A percentile compares a stretch with the other conserved stretches of the same genome.
Evolutionary conservation across 1,140 invertebrate species (phyloP).

Genomic region (Fragariocoptes setiger): DNA sequence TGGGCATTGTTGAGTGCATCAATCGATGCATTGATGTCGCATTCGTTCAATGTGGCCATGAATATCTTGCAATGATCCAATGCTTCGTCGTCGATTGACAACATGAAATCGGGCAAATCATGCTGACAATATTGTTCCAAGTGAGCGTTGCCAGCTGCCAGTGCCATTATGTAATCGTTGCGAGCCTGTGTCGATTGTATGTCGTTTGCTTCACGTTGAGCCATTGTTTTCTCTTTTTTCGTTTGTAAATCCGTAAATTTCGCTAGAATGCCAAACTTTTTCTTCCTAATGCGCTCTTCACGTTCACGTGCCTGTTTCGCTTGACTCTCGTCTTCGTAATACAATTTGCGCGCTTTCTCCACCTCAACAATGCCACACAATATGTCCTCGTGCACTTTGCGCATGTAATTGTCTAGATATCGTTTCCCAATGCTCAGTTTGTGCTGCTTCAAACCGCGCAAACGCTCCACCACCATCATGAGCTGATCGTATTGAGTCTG

Average conservation of each 20-base stretch:
- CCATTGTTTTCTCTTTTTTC: constrained; percentile 14
- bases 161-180: constrained; percentile 66
- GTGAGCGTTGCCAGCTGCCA: constrained; percentile 77
- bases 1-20: background rate
- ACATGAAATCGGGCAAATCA: constrained; percentile 58
- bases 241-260: constrained; percentile 10
- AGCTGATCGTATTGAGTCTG: constrained; percentile 34
- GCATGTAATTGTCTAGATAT: constrained; percentile 7
- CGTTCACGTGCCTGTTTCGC: constrained; percentile 78
- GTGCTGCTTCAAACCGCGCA: constrained; percentile 39
- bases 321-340: constrained; percentile 75
- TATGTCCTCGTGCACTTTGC: constrained; percentile 13
- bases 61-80: constrained; percentile 7
- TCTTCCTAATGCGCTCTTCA: constrained; percentile 32
- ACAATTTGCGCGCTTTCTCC: constrained; percentile 71
- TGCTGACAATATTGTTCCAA: constrained; percentile 64
- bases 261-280: constrained; percentile 9
- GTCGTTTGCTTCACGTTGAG: constrained; percentile 56
- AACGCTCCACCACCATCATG: constrained; percentile 77
- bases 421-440: constrained; percentile 61
- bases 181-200: constrained; percentile 67
- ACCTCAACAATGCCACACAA: constrained; percentile 35
- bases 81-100: constrained; percentile 16
- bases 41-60: background rate
- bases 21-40: background rate